Percentiles rank a stretch among this genome's conserved stretches.
These are phyloP conservation scores for Chiridota heheva DNA, from an alignment of 35 echinoderm and acorn worm species.

Conservation along the genomic window DNA sequence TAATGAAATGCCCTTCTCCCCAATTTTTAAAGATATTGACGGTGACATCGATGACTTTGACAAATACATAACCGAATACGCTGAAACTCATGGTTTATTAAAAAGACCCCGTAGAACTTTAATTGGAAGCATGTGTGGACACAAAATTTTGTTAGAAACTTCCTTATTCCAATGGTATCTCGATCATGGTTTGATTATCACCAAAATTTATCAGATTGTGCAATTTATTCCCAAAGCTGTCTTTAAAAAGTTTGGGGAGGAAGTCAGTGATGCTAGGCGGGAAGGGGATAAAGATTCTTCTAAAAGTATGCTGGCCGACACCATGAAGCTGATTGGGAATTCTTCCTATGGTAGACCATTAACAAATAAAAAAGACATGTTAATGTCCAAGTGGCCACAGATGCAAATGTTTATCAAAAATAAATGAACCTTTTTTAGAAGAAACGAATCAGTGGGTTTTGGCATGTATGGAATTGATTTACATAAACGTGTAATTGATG, in stretches of 20 bases:
- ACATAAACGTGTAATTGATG: neutral
- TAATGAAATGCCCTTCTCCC: neutral
- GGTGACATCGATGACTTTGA: constrained; percentile 40
- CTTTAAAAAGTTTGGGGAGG: constrained; percentile 38
- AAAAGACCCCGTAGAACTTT: constrained; percentile 10
- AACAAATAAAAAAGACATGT: constrained; percentile 26
- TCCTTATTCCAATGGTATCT: constrained; percentile 36
- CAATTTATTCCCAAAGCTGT: constrained; percentile 35
- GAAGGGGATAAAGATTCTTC: constrained; percentile 7
- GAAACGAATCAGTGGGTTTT: too few species aligned
- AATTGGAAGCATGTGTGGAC: constrained; percentile 39
- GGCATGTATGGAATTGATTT: neutral
- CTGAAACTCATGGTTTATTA: constrained; percentile 15
- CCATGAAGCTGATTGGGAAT: constrained; percentile 42
- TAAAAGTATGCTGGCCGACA: constrained; percentile 41
- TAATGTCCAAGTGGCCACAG: neutral
- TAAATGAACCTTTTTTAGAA: too few species aligned
- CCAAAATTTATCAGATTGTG: constrained; percentile 27
- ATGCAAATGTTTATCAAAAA: neutral
- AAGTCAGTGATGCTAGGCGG: constrained; percentile 13
- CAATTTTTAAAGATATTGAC: neutral
- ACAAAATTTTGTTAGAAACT: constrained; percentile 34
- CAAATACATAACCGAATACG: constrained; percentile 18
- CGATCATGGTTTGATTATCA: neutral
- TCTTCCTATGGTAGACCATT: constrained; percentile 35